Base-by-base conservation (phyloP, 2,113 vertebrate genomes). In the Charadrius vociferus region DNA sequence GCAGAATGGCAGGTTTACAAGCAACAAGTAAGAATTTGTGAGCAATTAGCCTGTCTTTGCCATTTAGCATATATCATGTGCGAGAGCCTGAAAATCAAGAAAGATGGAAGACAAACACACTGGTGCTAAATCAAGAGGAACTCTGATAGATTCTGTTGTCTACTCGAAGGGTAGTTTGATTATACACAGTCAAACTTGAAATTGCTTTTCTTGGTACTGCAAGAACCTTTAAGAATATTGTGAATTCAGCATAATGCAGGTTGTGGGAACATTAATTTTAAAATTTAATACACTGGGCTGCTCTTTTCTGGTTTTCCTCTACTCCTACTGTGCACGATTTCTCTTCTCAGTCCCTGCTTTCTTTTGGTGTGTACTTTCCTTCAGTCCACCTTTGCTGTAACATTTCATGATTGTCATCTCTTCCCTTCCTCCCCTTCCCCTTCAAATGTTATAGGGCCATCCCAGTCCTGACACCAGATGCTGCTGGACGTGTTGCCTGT, bases 1-100 rank as follows among this genome's bases (percentile, higher is more conserved):
- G 91, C 89, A 97, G 91, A 96, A 81, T 29, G 82, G 88, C 79
- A 96, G 67, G n/a, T 63, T 75, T 49, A 65, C 11, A 30, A 71
- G 77, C 63, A 94, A 41, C 15, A 37, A 30, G 23, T 70, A 62
- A 68, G 45, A 81, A 70, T 50, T 43, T 11, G 88, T 58, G 66
- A 93, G 84, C 75, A 79, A 73, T 87, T 26, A 1, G 1, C 32
- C 36, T 15, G 1, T 41, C 75, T 81, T 45, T 59, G 53, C 59
- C n/a, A 24, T 37, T 39, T 32, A 68, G 59, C 30, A 43, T 8
- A 37, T 8, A 45, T 32, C 18, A 6, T 1, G 17, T 47, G 43
- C 2, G 1, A 65, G 26, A 72, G 68, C 55, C 79, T 77, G 37
- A 41, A 62, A 66, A 30, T 3, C 14, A 67, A 83, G 74, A 17